Base-by-base conservation (phyloP, 2,113 vertebrate genomes). In the Peucedramus taeniatus region DNA sequence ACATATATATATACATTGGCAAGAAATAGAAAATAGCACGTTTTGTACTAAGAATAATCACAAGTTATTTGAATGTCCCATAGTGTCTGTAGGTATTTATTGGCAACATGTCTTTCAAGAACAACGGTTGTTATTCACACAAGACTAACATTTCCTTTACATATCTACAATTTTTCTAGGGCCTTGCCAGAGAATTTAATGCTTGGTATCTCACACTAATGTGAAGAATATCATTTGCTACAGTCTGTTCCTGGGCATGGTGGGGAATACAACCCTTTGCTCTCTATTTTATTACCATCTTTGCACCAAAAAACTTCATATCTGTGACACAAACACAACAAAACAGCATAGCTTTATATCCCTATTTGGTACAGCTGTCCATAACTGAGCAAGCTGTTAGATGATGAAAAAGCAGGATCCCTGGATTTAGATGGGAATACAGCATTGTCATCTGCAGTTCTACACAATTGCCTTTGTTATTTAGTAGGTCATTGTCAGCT, bases 11-110 rank as follows among this genome's bases (percentile, higher is more conserved):
- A 76, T 8, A 86, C 28, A 64, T 63, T 75, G 39, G 44, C 83
- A 95, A 89, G 68, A 87, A 94, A 87, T 81, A 88, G 15, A 92
- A 92, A 95, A 92, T 30, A 27, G 22, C 26, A 83, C 16, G 79
- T 82, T 64, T 42, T 57, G 11, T 68, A 53, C 20, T 71, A 42
- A 59, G 71, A 88, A 45, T 49, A 83, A 78, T 60, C 56, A 71
- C 18, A 53, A 15, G 22, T 80, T 86, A 63, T 80, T 80, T 78
- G 44, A 78, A 44, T 59, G 39, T 64, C 9, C 13, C 28, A 26
- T 50, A 59, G 10, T 44, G 7, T 68, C 40, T 87, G 26, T 27
- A 89, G 68, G 51, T n/a, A 56, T 64, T 74, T 81, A 71, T n/a
- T 90, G 51, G n/a, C 51, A 86, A 33, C 31, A 82, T n/a, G 88